These are phyloP conservation scores for Parthenolecanium corni DNA, from an alignment of 2,888 invertebrate genomes.

Conservation along the genomic window DNA sequence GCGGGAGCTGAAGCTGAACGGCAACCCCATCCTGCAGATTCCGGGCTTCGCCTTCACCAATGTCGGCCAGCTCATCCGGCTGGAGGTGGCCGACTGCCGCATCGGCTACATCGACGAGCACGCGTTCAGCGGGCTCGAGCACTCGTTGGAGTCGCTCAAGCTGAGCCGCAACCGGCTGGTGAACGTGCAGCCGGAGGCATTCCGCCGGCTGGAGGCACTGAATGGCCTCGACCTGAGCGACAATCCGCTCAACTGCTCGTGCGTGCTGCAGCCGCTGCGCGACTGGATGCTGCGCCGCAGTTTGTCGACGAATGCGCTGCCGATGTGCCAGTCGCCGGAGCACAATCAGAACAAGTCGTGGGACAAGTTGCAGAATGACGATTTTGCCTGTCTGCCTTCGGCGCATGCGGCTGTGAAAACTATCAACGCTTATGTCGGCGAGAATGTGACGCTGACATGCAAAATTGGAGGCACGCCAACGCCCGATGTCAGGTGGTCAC, in stretches of 20 bases:
- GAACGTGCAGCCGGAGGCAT: conserved; percentile 52
- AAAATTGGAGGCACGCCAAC: conserved; percentile 31
- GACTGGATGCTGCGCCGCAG: conserved; percentile 72
- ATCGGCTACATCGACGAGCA: conserved; percentile 54
- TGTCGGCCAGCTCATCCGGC: conserved; percentile 54
- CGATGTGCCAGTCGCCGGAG: conserved; percentile 55
- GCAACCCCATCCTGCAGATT: conserved; percentile 61
- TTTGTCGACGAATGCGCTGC: conserved; percentile 59
- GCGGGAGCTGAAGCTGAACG: conserved; percentile 58
- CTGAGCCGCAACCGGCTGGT: conserved; percentile 62
- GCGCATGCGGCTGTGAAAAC: conserved; percentile 50
- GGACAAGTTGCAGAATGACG: conserved; percentile 64
- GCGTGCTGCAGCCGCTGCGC: conserved; percentile 57
- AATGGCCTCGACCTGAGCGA: conserved; percentile 64
- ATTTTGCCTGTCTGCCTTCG: conserved; percentile 66
- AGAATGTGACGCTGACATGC: conserved; percentile 52
- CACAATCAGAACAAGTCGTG: conserved; percentile 54
- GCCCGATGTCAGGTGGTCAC: conserved; percentile 31
- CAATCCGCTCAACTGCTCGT: conserved; percentile 76
- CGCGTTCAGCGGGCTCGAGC: conserved; percentile 61
- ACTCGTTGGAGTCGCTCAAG: conserved; percentile 62
- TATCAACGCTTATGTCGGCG: conserved; percentile 56
- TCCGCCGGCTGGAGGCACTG: conserved; percentile 55
- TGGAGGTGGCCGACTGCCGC: conserved; percentile 63
- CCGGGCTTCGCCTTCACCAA: conserved; percentile 55